Evolutionary conservation across 2,888 invertebrate species (phyloP), one percentile per base, ranked within the genome.

Genomic region (Falcaria lacertinaria): DNA sequence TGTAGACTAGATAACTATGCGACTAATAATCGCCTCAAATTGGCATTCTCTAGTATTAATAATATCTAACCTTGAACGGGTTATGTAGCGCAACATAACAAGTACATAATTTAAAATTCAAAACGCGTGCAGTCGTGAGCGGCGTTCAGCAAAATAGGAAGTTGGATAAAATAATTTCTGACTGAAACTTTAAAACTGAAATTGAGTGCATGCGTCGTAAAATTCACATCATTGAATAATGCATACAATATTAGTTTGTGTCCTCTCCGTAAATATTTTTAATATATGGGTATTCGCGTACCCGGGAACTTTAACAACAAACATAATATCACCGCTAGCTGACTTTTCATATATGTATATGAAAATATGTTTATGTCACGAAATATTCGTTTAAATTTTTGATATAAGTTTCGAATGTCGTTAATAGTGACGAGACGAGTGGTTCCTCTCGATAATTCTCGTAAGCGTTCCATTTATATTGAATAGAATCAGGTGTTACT

Each of bases 81-180:
- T 68, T 70, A 70, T 71, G 69, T 50, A 59, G 57, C 60, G 59
- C 63, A 63, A 60, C 64, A 60, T 54, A 34, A 14, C 5, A 60
- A 57, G 54, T 60, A 64, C 53, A 64, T 74, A 74, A 74, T 77
- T 82, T 78, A 65, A 73, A 78, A 83, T 82, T 81, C 82, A 74
- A 71, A 74, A 69, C 81, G 76, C 82, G 82, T 71, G 68, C 77
- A 70, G 71, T 71, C 66, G 74, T 72, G 75, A 80, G 69, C 76
- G 71, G 56, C 74, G 74, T 76, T 77, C 79, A 72, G 74, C 76
- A 74, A 80, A 77, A 78, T 75, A 76, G 72, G 76, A 77, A 74
- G 70, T 71, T 67, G 73, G 76, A 80, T 80, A 79, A 80, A 80
- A 80, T 80, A 77, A n/a, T 80, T 75, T 78, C 70, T 65, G 66